Evolutionary conservation across 2,888 invertebrate species (phyloP).

Genomic region (Acheta domesticus): DNA sequence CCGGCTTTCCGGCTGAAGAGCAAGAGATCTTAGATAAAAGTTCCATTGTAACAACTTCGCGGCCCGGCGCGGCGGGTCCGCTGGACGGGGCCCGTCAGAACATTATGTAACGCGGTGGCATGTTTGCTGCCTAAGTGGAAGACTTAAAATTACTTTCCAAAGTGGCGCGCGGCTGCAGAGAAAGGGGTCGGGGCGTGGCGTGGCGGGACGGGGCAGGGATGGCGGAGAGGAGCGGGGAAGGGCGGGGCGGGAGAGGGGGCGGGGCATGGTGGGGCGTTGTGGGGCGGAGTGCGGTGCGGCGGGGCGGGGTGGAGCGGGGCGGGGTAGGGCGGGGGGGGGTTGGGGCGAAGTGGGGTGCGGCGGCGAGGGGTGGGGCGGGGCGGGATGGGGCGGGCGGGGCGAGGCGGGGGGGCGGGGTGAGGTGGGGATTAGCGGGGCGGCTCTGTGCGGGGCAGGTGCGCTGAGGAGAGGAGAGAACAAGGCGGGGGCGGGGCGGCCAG

Average conservation of each 20-base stretch:
- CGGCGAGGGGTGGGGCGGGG: too few species aligned
- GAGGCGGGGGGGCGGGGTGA: too few species aligned
- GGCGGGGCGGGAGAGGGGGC: too few species aligned
- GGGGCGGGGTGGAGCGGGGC: too few species aligned
- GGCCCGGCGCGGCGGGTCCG: not conserved
- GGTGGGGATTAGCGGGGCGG: too few species aligned
- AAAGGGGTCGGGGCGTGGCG: not conserved
- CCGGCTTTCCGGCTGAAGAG: not conserved
- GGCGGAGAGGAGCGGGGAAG: not conserved
- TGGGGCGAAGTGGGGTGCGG: too few species aligned
- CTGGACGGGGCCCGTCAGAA: not conserved
- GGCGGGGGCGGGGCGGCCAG: not conserved
- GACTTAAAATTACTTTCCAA: slow-evolving; percentile 9
- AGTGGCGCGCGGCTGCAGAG: not conserved
- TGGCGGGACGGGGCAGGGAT: not conserved
- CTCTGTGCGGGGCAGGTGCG: too few species aligned
- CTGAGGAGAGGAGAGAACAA: not conserved
- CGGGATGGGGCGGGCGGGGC: too few species aligned
- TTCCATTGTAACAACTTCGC: not conserved
- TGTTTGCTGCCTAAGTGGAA: slow-evolving; percentile 6
- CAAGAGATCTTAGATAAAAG: not conserved
- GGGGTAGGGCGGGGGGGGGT: too few species aligned
- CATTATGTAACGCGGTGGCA: slow-evolving; percentile 6
- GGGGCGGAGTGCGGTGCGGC: too few species aligned
- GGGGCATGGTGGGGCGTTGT: too few species aligned